These are phyloP conservation scores for Campylomormyrus numenius DNA, from an alignment of 2,113 vertebrate species.

Conservation along the genomic window DNA sequence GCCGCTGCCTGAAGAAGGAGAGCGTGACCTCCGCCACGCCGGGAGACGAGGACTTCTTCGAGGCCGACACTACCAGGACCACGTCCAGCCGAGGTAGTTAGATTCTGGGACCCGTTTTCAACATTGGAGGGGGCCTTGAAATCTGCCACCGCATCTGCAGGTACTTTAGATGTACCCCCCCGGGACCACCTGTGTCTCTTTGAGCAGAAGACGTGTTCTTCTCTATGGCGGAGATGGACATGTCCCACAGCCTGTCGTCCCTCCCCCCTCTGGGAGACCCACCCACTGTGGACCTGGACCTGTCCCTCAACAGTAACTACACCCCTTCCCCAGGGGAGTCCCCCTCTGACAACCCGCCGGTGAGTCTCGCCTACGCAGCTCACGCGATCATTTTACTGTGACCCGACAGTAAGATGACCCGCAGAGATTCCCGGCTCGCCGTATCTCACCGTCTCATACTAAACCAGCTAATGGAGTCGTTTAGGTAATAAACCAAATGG, in stretches of 20 bases:
- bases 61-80: conserved; percentile 78
- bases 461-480: background rate
- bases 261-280: conserved; percentile 93
- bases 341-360: conserved; percentile 72
- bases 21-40: conserved; percentile 60
- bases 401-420: background rate
- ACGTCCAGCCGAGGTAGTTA: conserved; percentile 85
- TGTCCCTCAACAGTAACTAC: conserved; percentile 87
- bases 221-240: conserved; percentile 99
- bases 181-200: background rate
- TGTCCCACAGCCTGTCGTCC: conserved; percentile 92
- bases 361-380: conserved; percentile 42
- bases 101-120: background rate
- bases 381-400: background rate
- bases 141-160: background rate
- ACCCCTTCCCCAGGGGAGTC: conserved; percentile 82
- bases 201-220: conserved; percentile 95
- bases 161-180: background rate
- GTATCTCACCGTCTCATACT: background rate
- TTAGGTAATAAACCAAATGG: background rate
- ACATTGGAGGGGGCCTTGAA: background rate
- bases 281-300: conserved; percentile 85
- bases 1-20: conserved; percentile 85
- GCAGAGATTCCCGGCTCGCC: background rate
- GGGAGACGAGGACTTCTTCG: conserved; percentile 81